These are phyloP conservation scores for Lithophane leautieri DNA, from an alignment of 2,888 invertebrate genomes.

Conservation along the genomic window DNA sequence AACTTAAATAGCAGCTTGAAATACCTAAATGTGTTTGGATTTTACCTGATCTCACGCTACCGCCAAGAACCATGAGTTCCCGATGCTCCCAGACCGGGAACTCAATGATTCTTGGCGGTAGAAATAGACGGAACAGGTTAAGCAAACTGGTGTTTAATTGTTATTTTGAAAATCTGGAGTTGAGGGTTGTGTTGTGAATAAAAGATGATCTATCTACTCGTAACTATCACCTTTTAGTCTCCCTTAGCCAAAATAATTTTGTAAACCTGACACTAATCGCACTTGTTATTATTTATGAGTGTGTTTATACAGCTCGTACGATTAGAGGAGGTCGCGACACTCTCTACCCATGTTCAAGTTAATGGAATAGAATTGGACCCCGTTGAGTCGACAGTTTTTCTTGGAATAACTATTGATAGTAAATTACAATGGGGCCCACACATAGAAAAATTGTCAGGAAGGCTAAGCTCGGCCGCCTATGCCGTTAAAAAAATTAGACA, in stretches of 20 bases:
- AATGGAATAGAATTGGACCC: no score
- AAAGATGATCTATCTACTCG: neutral
- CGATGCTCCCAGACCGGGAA: neutral
- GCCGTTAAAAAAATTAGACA: no score
- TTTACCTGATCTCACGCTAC: neutral
- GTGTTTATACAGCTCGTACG: constrained; percentile 16
- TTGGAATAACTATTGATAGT: no score
- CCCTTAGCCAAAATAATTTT: neutral
- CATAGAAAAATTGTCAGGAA: no score
- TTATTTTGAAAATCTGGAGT: neutral
- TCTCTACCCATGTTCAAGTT: no score
- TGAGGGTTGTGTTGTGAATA: neutral
- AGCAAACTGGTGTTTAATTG: neutral
- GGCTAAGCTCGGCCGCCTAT: no score
- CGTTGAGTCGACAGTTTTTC: no score
- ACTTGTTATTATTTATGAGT: constrained; percentile 8
- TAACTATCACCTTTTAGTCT: neutral
- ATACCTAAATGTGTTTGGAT: neutral
- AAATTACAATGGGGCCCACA: no score
- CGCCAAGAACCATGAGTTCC: no score
- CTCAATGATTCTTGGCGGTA: neutral
- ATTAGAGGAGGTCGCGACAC: constrained; percentile 44
- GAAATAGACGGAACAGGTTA: neutral
- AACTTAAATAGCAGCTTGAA: neutral
- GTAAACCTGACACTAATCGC: neutral